Conservation (phyloP, 2,888 invertebrate genomes). For the Macrosiphum euphorbiae region DNA sequence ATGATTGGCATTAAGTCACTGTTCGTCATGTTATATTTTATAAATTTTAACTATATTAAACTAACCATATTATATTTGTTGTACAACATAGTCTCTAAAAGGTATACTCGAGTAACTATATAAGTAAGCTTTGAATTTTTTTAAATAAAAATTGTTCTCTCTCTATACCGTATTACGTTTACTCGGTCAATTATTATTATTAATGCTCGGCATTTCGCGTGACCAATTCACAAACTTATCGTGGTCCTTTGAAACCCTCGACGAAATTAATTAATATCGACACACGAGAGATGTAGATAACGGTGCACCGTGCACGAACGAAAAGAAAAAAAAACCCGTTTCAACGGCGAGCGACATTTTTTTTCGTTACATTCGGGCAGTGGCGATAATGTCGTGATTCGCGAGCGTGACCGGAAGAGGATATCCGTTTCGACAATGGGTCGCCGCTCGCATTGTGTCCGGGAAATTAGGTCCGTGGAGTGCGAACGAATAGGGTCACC, state of each 20-base stretch:
- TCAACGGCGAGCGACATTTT: neutral
- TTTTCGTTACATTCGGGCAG: neutral
- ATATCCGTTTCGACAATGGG: slow-evolving; percentile 51
- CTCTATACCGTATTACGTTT: neutral
- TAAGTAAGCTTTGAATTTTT: neutral
- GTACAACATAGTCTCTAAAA: neutral
- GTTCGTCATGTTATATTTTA: neutral
- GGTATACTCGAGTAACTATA: neutral
- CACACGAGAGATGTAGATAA: neutral
- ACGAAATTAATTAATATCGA: neutral
- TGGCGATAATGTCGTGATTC: slow-evolving; percentile 42
- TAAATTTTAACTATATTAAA: neutral
- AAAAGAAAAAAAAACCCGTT: neutral
- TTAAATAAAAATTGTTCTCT: neutral
- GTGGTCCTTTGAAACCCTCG: neutral
- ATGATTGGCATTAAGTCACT: neutral
- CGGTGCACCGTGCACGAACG: neutral
- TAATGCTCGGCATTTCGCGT: neutral
- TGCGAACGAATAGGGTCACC: slow-evolving; percentile 28
- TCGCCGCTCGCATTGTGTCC: slow-evolving; percentile 30
- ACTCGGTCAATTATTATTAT: neutral
- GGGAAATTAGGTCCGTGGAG: slow-evolving; percentile 26
- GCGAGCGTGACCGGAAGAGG: slow-evolving; percentile 47
- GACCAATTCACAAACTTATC: neutral
- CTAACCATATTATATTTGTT: neutral